Conservation (phyloP, 1,140 invertebrate genomes). For the Diorhabda elongata region DNA sequence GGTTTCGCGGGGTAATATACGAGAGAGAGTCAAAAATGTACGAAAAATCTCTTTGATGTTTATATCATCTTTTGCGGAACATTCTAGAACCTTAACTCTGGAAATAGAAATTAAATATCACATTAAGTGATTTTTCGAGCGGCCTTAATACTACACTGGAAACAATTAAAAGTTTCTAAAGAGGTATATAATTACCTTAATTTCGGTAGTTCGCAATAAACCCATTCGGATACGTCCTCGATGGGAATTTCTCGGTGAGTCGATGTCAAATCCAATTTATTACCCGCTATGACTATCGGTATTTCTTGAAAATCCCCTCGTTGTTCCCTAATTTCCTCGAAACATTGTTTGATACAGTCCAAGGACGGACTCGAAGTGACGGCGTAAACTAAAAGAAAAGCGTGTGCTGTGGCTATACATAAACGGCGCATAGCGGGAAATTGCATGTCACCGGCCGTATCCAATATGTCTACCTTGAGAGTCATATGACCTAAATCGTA, state of each 20-base stretch:
- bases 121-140: neutral
- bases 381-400: slow-evolving; percentile 85
- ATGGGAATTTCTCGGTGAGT: slow-evolving; percentile 63
- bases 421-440: slow-evolving; percentile 84
- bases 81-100: slow-evolving; percentile 74
- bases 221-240: slow-evolving; percentile 77
- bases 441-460: slow-evolving; percentile 82
- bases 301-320: slow-evolving; percentile 74
- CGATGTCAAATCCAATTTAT: slow-evolving; percentile 71
- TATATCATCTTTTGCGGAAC: slow-evolving; percentile 74
- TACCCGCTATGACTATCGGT: slow-evolving; percentile 81
- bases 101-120: slow-evolving; percentile 7
- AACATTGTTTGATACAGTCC: slow-evolving; percentile 71
- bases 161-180: neutral
- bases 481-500: slow-evolving; percentile 72
- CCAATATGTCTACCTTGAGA: slow-evolving; percentile 82
- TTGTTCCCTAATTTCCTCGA: slow-evolving; percentile 79
- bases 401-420: slow-evolving; percentile 84
- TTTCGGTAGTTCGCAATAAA: slow-evolving; percentile 70
- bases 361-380: slow-evolving; percentile 75
- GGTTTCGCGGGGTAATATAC: slow-evolving; percentile 56
- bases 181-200: slow-evolving; percentile 52
- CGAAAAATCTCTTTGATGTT: slow-evolving; percentile 75
- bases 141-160: neutral
- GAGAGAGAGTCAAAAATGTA: slow-evolving; percentile 65